Percentiles rank a stretch among this genome's conserved stretches.
Evolutionary conservation across 2,113 vertebrate species (phyloP).

Genomic region (Rhizomys pruinosus): DNA sequence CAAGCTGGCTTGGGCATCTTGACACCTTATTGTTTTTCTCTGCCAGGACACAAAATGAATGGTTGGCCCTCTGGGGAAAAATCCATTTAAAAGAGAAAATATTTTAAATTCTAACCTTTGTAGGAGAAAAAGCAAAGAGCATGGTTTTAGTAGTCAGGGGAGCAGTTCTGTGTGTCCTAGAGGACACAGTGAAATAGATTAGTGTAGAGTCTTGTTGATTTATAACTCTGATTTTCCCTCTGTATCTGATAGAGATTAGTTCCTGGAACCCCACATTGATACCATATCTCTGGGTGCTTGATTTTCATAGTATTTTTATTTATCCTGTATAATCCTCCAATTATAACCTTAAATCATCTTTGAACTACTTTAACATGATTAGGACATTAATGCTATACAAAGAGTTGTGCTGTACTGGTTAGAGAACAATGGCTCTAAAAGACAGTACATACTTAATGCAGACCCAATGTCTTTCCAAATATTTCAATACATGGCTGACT

Average conservation of each 20-base stretch:
- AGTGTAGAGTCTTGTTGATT: neutral
- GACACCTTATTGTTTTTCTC: constrained; percentile 65
- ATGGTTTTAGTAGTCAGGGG: neutral
- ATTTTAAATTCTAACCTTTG: constrained; percentile 62
- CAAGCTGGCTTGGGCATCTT: constrained; percentile 64
- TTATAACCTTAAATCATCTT: neutral
- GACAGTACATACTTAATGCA: neutral
- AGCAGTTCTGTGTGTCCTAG: neutral
- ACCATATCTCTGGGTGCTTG: neutral
- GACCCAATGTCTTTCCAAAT: neutral
- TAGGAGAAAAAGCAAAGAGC: neutral
- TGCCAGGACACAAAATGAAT: constrained; percentile 67
- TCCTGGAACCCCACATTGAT: neutral
- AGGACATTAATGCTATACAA: neutral
- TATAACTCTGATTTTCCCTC: neutral
- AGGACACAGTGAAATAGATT: neutral
- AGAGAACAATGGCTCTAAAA: neutral
- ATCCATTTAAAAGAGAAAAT: constrained; percentile 65
- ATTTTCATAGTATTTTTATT: neutral
- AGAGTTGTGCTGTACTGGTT: neutral
- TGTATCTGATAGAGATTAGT: neutral
- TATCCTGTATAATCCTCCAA: neutral
- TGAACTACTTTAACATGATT: neutral
- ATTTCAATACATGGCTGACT: neutral
- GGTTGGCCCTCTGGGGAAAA: constrained; percentile 46